Percentiles rank a stretch among this genome's conserved stretches.
These are phyloP conservation scores for Cerastis rubricosa DNA, from an alignment of 2,888 invertebrate genomes.

Conservation along the genomic window DNA sequence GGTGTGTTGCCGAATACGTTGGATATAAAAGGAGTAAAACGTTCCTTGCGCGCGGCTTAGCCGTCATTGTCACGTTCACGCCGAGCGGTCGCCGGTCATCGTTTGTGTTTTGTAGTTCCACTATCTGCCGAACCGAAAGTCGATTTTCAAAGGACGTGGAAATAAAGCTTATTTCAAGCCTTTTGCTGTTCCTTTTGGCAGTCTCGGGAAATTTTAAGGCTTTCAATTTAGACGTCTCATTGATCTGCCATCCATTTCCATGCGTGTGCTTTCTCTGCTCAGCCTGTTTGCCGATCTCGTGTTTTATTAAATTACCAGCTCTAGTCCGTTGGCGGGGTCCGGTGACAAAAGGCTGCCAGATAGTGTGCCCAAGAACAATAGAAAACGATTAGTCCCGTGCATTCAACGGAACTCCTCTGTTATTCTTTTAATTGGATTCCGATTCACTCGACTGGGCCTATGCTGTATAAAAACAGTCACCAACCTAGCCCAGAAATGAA, in stretches of 20 bases:
- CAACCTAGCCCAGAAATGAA: conserved; percentile 10
- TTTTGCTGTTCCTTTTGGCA: conserved; percentile 58
- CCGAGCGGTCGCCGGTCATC: conserved; percentile 71
- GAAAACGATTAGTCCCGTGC: conserved; percentile 82
- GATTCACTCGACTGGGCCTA: conserved; percentile 58
- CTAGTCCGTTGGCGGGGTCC: conserved; percentile 78
- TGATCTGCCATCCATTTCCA: conserved; percentile 54
- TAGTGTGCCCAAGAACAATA: conserved; percentile 87
- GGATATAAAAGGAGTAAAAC: conserved; percentile 87
- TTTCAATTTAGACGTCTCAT: conserved; percentile 65
- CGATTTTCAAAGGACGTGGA: conserved; percentile 67
- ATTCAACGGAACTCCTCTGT: conserved; percentile 74
- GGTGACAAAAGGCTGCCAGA: conserved; percentile 81
- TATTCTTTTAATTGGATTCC: conserved; percentile 85
- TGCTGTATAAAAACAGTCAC: conserved; percentile 1
- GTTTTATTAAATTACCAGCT: conserved; percentile 85
- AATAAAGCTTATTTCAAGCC: conserved; percentile 65
- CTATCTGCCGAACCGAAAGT: conserved; percentile 84
- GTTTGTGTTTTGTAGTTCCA: conserved; percentile 85
- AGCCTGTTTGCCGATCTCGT: conserved; percentile 78
- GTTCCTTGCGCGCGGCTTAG: conserved; percentile 83
- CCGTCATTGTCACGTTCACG: conserved; percentile 89
- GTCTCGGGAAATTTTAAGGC: conserved; percentile 66
- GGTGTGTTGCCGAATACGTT: conserved; percentile 78
- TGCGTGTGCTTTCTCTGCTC: conserved; percentile 52